These are phyloP conservation scores for Sitobion miscanthi DNA, from an alignment of 1,140 invertebrate genomes.

Conservation along the genomic window DNA sequence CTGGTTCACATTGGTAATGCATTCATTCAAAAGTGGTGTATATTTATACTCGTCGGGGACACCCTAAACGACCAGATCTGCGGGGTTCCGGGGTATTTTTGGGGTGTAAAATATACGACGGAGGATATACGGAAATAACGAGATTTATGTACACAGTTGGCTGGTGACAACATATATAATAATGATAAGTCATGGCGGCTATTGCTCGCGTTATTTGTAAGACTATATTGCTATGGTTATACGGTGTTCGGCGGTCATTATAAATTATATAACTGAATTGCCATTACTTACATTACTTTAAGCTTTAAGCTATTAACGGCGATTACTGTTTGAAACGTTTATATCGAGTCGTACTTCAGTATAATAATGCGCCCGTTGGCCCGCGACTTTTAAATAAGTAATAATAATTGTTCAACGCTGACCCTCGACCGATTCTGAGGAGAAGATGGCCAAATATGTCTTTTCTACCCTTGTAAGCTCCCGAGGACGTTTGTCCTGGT, in stretches of 20 bases:
- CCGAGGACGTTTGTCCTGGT: neutral
- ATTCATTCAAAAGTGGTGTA: slow-evolving; percentile 29
- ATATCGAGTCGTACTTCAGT: neutral
- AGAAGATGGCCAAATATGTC: neutral
- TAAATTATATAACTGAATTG: neutral
- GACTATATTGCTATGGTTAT: too few species aligned
- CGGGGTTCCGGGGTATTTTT: slow-evolving; percentile 2
- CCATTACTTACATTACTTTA: slow-evolving; percentile 10
- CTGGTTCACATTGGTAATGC: neutral
- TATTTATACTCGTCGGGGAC: neutral
- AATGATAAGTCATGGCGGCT: neutral
- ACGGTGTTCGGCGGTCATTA: neutral
- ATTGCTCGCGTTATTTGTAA: neutral
- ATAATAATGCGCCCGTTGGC: too few species aligned
- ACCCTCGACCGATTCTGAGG: neutral
- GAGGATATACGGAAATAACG: slow-evolving; percentile 21
- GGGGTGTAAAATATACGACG: neutral
- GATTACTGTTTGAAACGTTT: slow-evolving; percentile 17
- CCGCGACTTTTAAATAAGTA: neutral
- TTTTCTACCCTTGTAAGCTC: neutral
- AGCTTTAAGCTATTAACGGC: slow-evolving; percentile 16
- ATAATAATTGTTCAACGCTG: neutral
- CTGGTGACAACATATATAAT: neutral
- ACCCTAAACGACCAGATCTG: slow-evolving; percentile 6
- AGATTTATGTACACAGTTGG: neutral